These are phyloP conservation scores for Athene cunicularia DNA, from an alignment of 2,113 vertebrate species.

Conservation along the genomic window DNA sequence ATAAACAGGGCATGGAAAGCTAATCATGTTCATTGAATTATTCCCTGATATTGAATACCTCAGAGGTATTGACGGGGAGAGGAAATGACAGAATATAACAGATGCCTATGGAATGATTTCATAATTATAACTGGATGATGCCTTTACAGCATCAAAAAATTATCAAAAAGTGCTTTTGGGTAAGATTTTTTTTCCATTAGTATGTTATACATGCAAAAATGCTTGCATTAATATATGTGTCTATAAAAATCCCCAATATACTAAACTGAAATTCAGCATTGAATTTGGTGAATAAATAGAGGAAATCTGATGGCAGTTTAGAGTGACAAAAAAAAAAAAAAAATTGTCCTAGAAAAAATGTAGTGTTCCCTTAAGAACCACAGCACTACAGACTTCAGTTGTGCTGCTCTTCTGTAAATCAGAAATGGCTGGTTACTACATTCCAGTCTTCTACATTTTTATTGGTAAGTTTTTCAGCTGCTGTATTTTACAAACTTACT, in stretches of 20 bases:
- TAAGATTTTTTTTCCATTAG: background rate
- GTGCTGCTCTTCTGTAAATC: background rate
- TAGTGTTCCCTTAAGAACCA: background rate
- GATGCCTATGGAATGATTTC: background rate
- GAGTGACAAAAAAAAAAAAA: too few species aligned
- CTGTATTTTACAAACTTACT: background rate
- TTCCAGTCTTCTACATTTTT: background rate
- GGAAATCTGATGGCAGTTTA: background rate
- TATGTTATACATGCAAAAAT: background rate
- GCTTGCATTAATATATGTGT: background rate
- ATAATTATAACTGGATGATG: background rate
- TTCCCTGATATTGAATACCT: background rate
- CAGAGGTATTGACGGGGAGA: background rate
- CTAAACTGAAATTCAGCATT: background rate
- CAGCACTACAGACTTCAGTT: background rate
- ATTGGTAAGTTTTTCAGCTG: background rate
- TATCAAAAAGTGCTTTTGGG: background rate
- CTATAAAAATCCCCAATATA: background rate
- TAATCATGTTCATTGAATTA: background rate
- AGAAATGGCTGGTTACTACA: background rate
- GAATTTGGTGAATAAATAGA: background rate
- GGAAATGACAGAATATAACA: background rate
- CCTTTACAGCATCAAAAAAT: background rate
- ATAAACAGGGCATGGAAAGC: background rate
- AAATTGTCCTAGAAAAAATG: background rate